These are phyloP conservation scores for Cynopterus sphinx DNA, from an alignment of 2,797 vertebrate genomes.

Conservation along the genomic window DNA sequence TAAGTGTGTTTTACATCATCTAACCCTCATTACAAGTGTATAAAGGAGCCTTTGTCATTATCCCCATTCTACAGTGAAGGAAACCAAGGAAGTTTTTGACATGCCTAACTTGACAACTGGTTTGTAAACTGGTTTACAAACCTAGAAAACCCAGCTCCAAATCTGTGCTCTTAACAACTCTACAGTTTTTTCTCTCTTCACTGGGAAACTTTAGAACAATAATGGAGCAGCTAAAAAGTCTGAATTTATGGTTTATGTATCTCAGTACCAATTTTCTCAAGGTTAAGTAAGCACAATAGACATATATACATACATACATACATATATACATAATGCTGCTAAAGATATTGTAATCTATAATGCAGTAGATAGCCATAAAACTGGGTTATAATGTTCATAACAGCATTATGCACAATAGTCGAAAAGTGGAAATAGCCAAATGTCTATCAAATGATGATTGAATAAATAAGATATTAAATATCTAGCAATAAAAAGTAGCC, in stretches of 20 bases:
- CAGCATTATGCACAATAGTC: background rate
- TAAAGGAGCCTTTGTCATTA: background rate
- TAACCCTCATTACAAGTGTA: background rate
- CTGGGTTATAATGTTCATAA: background rate
- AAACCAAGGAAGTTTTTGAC: background rate
- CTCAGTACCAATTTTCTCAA: background rate
- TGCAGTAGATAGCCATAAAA: background rate
- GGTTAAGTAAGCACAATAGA: background rate
- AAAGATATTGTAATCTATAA: background rate
- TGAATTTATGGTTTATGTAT: background rate
- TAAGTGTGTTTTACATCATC: background rate
- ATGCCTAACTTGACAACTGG: background rate
- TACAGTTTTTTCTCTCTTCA: background rate
- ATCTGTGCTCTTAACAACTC: background rate
- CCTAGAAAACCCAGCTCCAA: background rate
- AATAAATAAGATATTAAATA: background rate
- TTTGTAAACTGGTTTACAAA: background rate
- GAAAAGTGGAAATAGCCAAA: background rate
- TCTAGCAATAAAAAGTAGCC: background rate
- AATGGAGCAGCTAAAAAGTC: background rate
- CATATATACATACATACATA: background rate
- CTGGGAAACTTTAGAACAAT: background rate
- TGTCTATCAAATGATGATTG: background rate
- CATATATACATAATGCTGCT: background rate
- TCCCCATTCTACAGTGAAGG: background rate